Base-by-base conservation (phyloP, 2,888 invertebrate species). In the Tipula vernalis region DNA sequence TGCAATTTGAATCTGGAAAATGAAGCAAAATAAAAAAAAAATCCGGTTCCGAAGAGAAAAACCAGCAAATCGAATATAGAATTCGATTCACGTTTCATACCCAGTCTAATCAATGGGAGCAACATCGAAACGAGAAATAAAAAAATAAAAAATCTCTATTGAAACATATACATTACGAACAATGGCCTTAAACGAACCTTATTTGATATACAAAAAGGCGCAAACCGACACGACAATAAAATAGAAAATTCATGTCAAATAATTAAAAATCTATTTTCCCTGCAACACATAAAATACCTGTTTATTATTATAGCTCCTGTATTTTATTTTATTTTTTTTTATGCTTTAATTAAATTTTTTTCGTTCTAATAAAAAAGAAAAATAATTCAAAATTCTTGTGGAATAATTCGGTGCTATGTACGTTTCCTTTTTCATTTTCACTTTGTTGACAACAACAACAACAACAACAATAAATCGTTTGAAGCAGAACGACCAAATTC, bases 211-310 rank as follows among this genome's bases (percentile, higher is more conserved):
- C 3, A 28, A 71, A 28, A 71, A 28, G 71, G 28, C 71, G 28
- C 71, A 71, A 71, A 28, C 71, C 71, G 71, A 71, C 18, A 71
- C 71, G 28, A 71, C 28, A 71, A 71, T 71, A 13, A 71, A 71
- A 71, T 71, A 71, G 28, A 71, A 71, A 71, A 71, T 71, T 28
- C 28, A 71, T 71, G 71, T 71, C 71, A 28, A 71, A 28, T 71
- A 71, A 71, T 71, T 71, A 71, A 71, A 71, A 71, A 71, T 71
- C 71, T 71, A 71, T 71, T 71, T 71, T 71, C 71, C 71, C 71
- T 71, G 28, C 28, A 28, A 71, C 28, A 71, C 71, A 18, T 18
- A 71, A 3, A 71, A 28, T 71, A 71, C 71, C 71, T 71, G 71
- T 71, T 71, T 71, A 71, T 28, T 71, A 71, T 71, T 71, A 28